Base-by-base conservation (phyloP, 1,140 invertebrate genomes). In the Sitobion miscanthi region DNA sequence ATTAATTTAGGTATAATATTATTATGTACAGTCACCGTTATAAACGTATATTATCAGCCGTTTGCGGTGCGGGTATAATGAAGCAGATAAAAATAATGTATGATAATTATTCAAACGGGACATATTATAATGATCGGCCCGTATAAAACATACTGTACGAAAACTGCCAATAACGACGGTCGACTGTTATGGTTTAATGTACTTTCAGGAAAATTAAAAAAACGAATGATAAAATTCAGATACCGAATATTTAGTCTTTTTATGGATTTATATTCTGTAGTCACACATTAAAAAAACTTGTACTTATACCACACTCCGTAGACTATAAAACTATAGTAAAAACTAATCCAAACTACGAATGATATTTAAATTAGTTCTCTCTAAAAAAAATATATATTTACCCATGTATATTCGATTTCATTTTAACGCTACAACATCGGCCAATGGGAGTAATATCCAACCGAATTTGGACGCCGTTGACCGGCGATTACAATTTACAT, bases 61-160 rank as follows among this genome's bases (percentile, higher is more conserved):
- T 77, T 14, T n/a, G 30, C 14, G 62, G 62, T 77, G 62, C 62
- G 62, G 62, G 62, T 77, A 77, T 77, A 77, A 77, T 35, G 62
- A 77, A 77, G 62, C n/a, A 30, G 62, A 77, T 77, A 77, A 77
- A 17, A n/a, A 77, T 77, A 77, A 77, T 77, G 62, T n/a, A 77
- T 77, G 62, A 17, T 77, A 77, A 77, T 77, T 77, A 77, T 77
- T 77, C 62, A 21, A 77, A 77, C 62, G n/a, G 62, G 62, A 77
- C 11, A 77, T 77, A 30, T 30, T 77, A 77, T 17, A 35, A n/a
- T n/a, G 14, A 77, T 77, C 62, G 14, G 5, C 14, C 62, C n/a
- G n/a, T 35, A 17, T 77, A 77, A 77, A n/a, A n/a, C 5, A n/a
- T n/a, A 17, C 62, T 14, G n/a, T n/a, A 77, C n/a, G 30, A 77